Evolutionary conservation across 2,888 invertebrate species (phyloP).

Genomic region (Ptilodon capucinus): DNA sequence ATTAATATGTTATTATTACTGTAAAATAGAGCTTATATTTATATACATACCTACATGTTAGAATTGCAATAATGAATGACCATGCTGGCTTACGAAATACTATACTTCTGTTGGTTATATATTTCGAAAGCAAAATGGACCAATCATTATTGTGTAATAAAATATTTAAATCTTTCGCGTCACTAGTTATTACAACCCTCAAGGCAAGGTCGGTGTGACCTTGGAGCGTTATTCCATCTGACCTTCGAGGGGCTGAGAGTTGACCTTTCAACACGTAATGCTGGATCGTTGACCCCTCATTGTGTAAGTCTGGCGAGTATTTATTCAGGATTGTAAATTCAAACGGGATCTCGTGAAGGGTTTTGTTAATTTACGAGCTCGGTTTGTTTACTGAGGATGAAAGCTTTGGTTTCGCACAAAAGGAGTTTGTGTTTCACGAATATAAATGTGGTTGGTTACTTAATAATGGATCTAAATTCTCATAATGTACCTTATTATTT

Average conservation of each 20-base stretch:
- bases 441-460: neutral
- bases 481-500: neutral
- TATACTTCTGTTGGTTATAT: too few species aligned
- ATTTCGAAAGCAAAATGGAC: too few species aligned
- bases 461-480: neutral
- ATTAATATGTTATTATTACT: neutral
- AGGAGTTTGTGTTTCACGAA: neutral
- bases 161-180: neutral
- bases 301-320: constrained; percentile 9
- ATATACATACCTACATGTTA: too few species aligned
- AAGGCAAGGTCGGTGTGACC: constrained; percentile 36
- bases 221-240: constrained; percentile 41
- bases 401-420: neutral
- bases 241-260: constrained; percentile 34
- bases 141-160: neutral
- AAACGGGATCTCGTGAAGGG: neutral
- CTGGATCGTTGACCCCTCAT: constrained; percentile 40
- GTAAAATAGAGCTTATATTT: neutral
- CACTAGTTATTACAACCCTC: constrained; percentile 6
- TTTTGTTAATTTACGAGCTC: neutral
- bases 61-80: too few species aligned
- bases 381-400: neutral
- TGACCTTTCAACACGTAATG: constrained; percentile 30
- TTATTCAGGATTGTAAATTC: constrained; percentile 2
- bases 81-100: too few species aligned